phyloP scores from a whole-genome alignment of 2,797 vertebrate species.

The Falco rusticolus region DNA sequence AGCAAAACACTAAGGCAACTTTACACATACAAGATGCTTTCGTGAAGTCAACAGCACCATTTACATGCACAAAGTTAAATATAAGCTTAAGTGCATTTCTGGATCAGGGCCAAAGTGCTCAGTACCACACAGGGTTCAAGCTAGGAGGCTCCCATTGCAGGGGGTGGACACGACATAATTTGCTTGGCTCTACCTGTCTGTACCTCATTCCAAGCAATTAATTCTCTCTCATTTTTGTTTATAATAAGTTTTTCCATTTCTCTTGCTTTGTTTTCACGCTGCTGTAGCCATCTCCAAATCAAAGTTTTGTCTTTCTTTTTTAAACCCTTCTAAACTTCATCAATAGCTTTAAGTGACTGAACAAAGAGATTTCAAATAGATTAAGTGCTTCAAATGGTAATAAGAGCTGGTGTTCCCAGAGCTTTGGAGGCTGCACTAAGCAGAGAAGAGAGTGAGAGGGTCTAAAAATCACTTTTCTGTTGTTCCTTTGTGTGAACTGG shows the following conservation, averaged over 20 bases:
- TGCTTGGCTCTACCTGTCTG: conserved; percentile 48
- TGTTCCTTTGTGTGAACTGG: conserved; percentile 76
- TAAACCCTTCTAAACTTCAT: conserved; percentile 56
- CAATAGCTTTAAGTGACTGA: conserved; percentile 55
- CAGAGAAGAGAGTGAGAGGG: conserved; percentile 48
- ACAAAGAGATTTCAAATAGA: conserved; percentile 67
- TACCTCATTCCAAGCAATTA: conserved; percentile 40
- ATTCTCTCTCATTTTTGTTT: conserved; percentile 49
- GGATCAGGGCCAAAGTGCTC: conserved; percentile 40
- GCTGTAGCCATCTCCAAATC: conserved; percentile 38
- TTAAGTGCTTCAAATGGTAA: conserved; percentile 64
- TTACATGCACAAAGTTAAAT: conserved; percentile 62
- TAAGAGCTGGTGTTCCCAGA: conserved; percentile 51
- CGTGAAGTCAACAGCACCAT: conserved; percentile 43
- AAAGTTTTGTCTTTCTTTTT: conserved; percentile 49
- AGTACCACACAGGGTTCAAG: conserved; percentile 35
- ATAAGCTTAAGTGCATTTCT: conserved; percentile 64
- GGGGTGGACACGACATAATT: neutral
- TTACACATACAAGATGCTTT: conserved; percentile 49
- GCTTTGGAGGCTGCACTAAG: conserved; percentile 46
- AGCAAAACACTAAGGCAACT: conserved; percentile 53
- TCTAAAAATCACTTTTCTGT: conserved; percentile 75
- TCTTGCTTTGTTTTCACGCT: conserved; percentile 32
- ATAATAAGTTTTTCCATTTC: conserved; percentile 6
- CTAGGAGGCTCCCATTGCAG: neutral